Conservation (phyloP, 1,140 invertebrate species). For the Holotrichia oblita region DNA sequence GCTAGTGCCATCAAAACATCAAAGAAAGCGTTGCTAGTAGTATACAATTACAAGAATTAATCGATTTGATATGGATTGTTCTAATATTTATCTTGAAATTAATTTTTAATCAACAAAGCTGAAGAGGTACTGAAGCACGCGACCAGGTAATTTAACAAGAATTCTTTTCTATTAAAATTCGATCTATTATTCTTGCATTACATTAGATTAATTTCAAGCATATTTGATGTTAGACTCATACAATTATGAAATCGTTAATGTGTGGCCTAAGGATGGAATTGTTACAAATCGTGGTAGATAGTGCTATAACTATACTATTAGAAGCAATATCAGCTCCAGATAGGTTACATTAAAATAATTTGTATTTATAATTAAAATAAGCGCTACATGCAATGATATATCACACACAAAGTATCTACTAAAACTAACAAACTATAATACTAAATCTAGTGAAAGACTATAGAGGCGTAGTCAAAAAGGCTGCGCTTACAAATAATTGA, state of each 20-base stretch:
- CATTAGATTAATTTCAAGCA: background rate
- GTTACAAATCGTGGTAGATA: too few relatives aligned
- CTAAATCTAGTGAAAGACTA: too few relatives aligned
- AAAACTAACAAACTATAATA: too few relatives aligned
- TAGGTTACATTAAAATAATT: too few relatives aligned
- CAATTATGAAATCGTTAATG: background rate
- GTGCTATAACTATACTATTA: too few relatives aligned
- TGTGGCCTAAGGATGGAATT: too few relatives aligned
- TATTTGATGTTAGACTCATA: background rate
- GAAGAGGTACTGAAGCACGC: background rate
- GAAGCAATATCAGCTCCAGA: too few relatives aligned
- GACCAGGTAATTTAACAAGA: background rate
- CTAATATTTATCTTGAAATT: background rate
- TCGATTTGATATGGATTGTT: background rate
- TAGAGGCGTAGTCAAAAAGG: too few relatives aligned
- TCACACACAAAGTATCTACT: too few relatives aligned
- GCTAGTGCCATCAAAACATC: background rate
- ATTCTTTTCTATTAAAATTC: background rate
- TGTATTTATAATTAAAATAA: too few relatives aligned
- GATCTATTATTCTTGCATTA: background rate
- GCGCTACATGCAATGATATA: too few relatives aligned
- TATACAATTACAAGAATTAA: conserved; percentile 18
- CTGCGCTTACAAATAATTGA: too few relatives aligned
- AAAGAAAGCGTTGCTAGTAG: background rate
- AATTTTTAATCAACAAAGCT: background rate